Base-by-base conservation (phyloP, 1,140 invertebrate genomes). In the Globodera rostochiensis region DNA sequence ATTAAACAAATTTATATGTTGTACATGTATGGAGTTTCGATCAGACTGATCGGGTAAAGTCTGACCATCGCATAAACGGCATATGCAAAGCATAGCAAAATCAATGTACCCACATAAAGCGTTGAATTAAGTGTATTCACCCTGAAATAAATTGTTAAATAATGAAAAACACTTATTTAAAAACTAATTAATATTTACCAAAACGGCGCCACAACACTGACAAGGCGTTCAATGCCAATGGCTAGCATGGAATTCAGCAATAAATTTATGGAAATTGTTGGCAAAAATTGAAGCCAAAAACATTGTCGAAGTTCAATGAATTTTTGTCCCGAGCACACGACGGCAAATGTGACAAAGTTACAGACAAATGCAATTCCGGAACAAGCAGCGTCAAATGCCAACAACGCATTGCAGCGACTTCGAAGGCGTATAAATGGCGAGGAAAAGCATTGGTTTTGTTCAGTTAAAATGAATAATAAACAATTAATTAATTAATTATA, bases 241-340 rank as follows among this genome's bases (percentile, higher is more conserved):
- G 77, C 46, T 6, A 78, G 36, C 53, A 78, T 67, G 47, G 77
- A 47, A 53, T 49, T 50, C 21, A 78, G 49, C 66, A 50, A 36
- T 49, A 78, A 69, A 78, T 70, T 78, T 13, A 66, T 50, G 70
- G 9, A 13, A 71, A 78, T n/a, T 6, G 77, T 50, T 6, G 77
- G 77, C 25, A 78, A 46, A 64, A 78, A 7, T 78, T 78, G 77
- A 15, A 78, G 50, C 64, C 64, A 78, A 70, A 78, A 78, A n/a
- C 77, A 78, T 47, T 13, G 53, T 3, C 46, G 66, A 13, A 78
- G 46, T 15, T 9, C 11, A 21, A 78, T 64, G 70, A 78, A 78
- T 45, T 57, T 76, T 46, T 45, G 57, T n/a, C n/a, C 74, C 6
- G 19, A 64, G 57, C 11, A 64, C 4, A 64, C 57, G 13, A 64